Evolutionary conservation across 1,140 invertebrate genomes (phyloP), one percentile per base, ranked within the genome.

Genomic region (Aphidius gifuensis): DNA sequence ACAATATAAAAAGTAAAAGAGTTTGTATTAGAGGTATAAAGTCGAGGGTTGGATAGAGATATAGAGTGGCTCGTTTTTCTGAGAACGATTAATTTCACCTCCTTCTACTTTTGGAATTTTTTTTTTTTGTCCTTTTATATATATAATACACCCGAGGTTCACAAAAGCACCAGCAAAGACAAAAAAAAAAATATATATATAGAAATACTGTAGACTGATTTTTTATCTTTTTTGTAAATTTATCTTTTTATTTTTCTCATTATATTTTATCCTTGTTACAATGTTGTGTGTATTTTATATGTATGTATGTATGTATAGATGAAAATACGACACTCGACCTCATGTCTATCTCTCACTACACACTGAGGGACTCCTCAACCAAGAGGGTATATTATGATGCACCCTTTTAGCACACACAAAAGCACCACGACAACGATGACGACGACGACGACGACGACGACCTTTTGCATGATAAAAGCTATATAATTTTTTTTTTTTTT

Each of bases 31-130:
- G 38, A 43, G 21, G 42, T n/a, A 11, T 21, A 38, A 11, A 59
- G 58, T 48, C 39, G 38, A 46, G 57, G 39, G 51, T 54, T 54
- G 16, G 16, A 16, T 16, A 16, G 16, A 38, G 42, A 40, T 38
- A 54, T 54, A 39, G 11, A 9, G 49, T 32, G 49, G 23, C 49
- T 23, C 54, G 44, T 48, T 61, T 62, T 62, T 62, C 53, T 62
- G 46, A 62, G 60, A 62, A 62, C 60, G 60, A 62, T 62, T 62
- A 62, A 62, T 62, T 55, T 62, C 16, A 46, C 53, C 48, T 44
- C 42, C 16, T 11, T 60, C 43, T 23, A 11, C 39, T 44, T 9
- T 21, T 38, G 7, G 42, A 32, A 46, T 49, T 40, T 53, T 53
- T 9, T 53, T 44, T 44, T 44, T n/a, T 5, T 45, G 4, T 21